phyloP scores from a whole-genome alignment of 2,113 vertebrate species.

The Hyaena hyaena region DNA sequence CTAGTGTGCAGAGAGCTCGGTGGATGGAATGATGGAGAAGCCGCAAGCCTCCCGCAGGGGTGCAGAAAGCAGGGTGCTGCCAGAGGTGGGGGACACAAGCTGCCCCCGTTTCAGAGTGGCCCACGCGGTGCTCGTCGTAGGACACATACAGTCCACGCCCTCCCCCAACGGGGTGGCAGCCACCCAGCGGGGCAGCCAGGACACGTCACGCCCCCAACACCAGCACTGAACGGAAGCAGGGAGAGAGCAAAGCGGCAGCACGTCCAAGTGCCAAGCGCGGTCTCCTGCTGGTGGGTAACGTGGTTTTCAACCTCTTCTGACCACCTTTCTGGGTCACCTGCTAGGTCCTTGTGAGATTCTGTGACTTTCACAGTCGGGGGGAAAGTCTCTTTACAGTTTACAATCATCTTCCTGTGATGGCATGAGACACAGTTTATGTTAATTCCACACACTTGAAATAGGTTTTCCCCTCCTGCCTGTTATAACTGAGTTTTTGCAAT shows the following conservation, averaged over 20 bases:
- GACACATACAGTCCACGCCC: too few relatives aligned
- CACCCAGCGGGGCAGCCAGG: neutral
- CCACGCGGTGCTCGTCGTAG: too few relatives aligned
- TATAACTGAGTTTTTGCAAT: neutral
- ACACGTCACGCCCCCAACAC: neutral
- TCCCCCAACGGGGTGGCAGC: too few relatives aligned
- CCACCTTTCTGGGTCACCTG: neutral
- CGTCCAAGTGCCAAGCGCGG: neutral
- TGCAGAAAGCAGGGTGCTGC: too few relatives aligned
- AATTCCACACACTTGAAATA: neutral
- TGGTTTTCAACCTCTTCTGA: neutral
- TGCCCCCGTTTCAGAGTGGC: too few relatives aligned
- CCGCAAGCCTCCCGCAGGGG: neutral
- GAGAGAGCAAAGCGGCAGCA: neutral
- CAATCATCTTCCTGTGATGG: too few relatives aligned
- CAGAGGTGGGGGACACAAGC: neutral
- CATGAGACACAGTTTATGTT: neutral
- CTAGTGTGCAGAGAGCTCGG: neutral
- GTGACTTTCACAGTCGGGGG: neutral
- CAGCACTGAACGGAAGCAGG: accelerated
- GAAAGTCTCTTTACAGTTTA: neutral
- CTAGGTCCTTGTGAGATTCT: neutral
- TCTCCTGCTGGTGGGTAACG: neutral
- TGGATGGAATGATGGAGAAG: neutral
- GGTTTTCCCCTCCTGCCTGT: neutral